Percentiles rank a stretch among this genome's conserved stretches.
phyloP scores from a whole-genome alignment of 1,140 invertebrate genomes.

The Drosophila yakuba region DNA sequence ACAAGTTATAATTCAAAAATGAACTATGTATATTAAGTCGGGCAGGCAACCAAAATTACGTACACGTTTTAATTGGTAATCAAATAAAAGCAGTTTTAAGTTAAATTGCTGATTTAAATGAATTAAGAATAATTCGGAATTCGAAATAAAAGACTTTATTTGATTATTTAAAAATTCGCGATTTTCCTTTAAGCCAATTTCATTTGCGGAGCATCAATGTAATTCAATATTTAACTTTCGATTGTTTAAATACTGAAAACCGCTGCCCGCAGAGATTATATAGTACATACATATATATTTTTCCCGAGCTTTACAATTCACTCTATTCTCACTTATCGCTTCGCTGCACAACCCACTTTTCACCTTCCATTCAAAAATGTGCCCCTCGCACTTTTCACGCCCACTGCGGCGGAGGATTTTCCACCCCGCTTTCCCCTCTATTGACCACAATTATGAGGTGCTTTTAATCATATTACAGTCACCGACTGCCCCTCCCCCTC shows the following conservation, averaged over 20 bases:
- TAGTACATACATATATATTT: not conserved
- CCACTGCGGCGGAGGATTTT: not conserved
- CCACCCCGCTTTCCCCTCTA: slow-evolving; percentile 12
- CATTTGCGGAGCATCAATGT: slow-evolving; percentile 11
- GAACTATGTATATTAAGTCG: not conserved
- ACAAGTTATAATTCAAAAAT: not conserved
- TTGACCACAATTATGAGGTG: slow-evolving; percentile 77
- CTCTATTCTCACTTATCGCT: slow-evolving; percentile 51
- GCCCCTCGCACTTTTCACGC: slow-evolving; percentile 8
- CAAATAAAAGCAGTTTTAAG: not conserved
- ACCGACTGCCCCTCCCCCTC: not conserved
- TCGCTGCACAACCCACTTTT: slow-evolving; percentile 42
- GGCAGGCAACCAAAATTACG: not conserved
- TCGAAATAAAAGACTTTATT: not conserved
- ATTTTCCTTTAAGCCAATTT: not conserved
- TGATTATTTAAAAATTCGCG: not conserved
- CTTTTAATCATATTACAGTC: slow-evolving; percentile 79
- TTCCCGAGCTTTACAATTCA: slow-evolving; percentile 12
- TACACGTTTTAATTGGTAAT: not conserved
- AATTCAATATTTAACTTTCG: slow-evolving; percentile 22
- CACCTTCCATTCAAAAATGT: slow-evolving; percentile 28
- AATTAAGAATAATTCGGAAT: not conserved
- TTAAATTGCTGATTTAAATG: slow-evolving; percentile 1
- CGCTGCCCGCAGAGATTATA: not conserved
- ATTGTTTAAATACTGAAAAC: slow-evolving; percentile 11